Percentiles rank a stretch among this genome's conserved stretches.
These are phyloP conservation scores for Panagrolaimus sp. DNA, from an alignment of 1,140 invertebrate species.

Conservation along the genomic window DNA sequence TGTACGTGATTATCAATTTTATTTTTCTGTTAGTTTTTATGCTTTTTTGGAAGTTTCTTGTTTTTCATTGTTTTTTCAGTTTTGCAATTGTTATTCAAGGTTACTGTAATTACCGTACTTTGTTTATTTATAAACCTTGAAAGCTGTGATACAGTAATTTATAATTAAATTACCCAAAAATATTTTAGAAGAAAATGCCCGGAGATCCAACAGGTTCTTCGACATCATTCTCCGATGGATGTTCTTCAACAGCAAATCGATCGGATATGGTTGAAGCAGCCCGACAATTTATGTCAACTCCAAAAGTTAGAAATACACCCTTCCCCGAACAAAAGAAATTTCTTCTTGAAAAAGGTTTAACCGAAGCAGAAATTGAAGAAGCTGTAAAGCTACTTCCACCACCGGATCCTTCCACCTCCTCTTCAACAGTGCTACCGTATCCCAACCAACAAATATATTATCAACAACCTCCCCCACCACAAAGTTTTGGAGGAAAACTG, in stretches of 20 bases:
- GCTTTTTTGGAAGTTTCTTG: no score
- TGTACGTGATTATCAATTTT: no score
- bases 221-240: conserved; percentile 15
- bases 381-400: conserved; percentile 26
- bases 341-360: conserved; percentile 42
- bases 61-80: no score
- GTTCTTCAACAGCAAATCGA: conserved; percentile 23
- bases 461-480: conserved; percentile 19
- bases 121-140: no score
- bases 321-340: conserved; percentile 45
- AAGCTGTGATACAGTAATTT: no score
- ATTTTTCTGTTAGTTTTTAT: no score
- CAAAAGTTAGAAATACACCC: conserved; percentile 43
- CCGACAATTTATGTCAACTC: conserved; percentile 40
- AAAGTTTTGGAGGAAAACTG: conserved; percentile 7
- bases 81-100: no score
- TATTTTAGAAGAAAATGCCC: background rate
- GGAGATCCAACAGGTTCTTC: background rate
- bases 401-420: background rate
- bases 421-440: background rate
- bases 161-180: background rate
- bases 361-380: conserved; percentile 43
- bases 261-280: conserved; percentile 41
- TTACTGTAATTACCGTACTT: no score
- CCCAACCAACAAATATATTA: background rate